Evolutionary conservation across 2,113 vertebrate species (phyloP).

Genomic region (Lophius piscatorius): DNA sequence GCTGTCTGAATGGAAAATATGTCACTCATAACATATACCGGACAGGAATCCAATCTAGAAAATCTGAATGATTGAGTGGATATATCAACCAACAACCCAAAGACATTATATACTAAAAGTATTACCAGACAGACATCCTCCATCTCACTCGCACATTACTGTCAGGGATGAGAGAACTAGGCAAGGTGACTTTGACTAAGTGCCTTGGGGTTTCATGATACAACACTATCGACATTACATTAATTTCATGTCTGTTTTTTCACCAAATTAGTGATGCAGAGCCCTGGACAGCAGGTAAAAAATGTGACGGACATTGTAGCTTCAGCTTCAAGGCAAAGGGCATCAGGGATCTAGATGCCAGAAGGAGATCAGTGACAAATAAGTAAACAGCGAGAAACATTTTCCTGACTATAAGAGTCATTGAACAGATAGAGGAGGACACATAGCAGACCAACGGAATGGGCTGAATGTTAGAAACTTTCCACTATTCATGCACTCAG

Average conservation of each 20-base stretch:
- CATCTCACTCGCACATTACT: slow-evolving; percentile 71
- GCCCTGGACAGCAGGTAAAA: slow-evolving; percentile 39
- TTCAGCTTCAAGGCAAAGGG: slow-evolving; percentile 44
- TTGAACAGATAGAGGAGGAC: slow-evolving; percentile 31
- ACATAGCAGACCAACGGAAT: slow-evolving; percentile 21
- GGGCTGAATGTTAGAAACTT: slow-evolving; percentile 58
- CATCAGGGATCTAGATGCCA: slow-evolving; percentile 34
- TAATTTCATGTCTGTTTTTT: slow-evolving; percentile 78
- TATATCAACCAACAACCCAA: slow-evolving; percentile 63
- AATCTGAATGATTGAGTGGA: slow-evolving; percentile 50
- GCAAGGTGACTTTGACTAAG: slow-evolving; percentile 83
- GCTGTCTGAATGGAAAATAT: slow-evolving; percentile 36
- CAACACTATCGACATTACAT: slow-evolving; percentile 79
- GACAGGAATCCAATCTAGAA: slow-evolving; percentile 45
- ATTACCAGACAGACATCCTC: slow-evolving; percentile 72
- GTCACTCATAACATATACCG: slow-evolving; percentile 34
- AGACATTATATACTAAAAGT: slow-evolving; percentile 64
- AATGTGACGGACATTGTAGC: slow-evolving; percentile 42
- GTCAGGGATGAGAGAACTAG: slow-evolving; percentile 76
- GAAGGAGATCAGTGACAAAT: slow-evolving; percentile 36
- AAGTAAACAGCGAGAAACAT: slow-evolving; percentile 39
- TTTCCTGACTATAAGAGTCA: slow-evolving; percentile 44
- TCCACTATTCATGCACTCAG: slow-evolving; percentile 37
- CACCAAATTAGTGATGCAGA: slow-evolving; percentile 68
- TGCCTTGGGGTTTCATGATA: slow-evolving; percentile 76